Base-by-base conservation (phyloP, 2,888 invertebrate species). In the Parapristionchus giblindavisi region DNA sequence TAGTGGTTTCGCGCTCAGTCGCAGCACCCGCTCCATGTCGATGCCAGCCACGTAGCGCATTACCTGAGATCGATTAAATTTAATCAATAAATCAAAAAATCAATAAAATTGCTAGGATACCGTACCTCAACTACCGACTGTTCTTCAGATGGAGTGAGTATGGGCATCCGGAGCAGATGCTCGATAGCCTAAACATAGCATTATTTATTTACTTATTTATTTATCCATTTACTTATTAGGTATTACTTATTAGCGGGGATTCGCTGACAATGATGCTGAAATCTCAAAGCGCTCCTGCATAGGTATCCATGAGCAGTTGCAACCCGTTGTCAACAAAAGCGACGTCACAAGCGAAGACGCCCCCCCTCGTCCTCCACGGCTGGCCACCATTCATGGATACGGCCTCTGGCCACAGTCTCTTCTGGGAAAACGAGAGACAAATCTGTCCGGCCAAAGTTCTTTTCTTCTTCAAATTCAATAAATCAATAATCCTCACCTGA, bases 21-120 rank as follows among this genome's bases (percentile, higher is more conserved):
- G 63, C n/a, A 81, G 77, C 34, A 81, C 76, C n/a, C 24, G 54
- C 38, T 82, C 79, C 36, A 75, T 24, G 4, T 74, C 68, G 34
- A 81, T 58, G 24, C 76, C 77, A 17, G 77, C 72, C 34, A 76
- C 71, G 54, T 63, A 65, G 24, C 75, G 73, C 74, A 81, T 48
- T 40, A 81, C 52, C 68, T 68, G 36, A 61, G 34, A 40, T 52
- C 68, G 32, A 14, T 54, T 54, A 6, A 24, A n/a, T 5, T n/a
- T 17, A 24, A 54, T 54, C 24, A n/a, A 6, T 5, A 38, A 11
- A 61, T 38, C 61, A 36, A 21, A 2, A 34, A 58, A 29, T 14
- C 1, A 5, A 3, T 3, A 58, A 1, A 6, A 63, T 63, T 1
- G 4, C 38, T 5, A 1, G n/a, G 14, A 21, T 24, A 14, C 21